Conservation (phyloP, 2,113 vertebrate species). For the Calidris pygmaea region DNA sequence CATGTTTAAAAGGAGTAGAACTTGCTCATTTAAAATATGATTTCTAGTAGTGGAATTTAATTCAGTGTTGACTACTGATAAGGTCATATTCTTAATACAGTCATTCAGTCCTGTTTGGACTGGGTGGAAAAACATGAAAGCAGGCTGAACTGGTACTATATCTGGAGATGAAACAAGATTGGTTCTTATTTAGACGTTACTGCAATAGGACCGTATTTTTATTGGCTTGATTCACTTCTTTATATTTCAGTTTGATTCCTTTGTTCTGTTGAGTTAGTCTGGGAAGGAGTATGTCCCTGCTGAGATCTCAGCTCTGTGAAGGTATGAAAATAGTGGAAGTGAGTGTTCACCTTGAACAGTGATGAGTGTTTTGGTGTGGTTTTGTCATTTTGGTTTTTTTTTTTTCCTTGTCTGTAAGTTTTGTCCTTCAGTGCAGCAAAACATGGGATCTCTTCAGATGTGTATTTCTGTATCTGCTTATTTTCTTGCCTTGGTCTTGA, state of each 20-base stretch:
- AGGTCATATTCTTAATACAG: too few species aligned
- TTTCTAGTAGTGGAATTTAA: too few species aligned
- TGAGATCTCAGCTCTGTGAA: background rate
- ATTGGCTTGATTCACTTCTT: background rate
- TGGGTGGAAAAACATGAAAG: too few species aligned
- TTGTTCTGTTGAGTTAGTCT: background rate
- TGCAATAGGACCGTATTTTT: background rate
- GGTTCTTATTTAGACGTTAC: too few species aligned
- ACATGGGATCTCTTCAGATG: background rate
- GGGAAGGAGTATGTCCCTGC: background rate
- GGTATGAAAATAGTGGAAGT: background rate
- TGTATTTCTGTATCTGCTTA: background rate
- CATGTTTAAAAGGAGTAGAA: too few species aligned
- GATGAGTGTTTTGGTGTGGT: background rate
- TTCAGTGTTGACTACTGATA: too few species aligned
- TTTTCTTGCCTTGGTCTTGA: background rate
- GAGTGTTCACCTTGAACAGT: background rate
- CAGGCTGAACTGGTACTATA: too few species aligned
- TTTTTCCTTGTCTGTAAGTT: background rate
- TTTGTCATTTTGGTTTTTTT: background rate
- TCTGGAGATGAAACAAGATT: too few species aligned
- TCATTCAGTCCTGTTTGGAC: too few species aligned
- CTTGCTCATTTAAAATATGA: too few species aligned
- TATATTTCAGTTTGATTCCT: background rate
- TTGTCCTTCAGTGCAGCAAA: background rate